Conservation (phyloP, 2,888 invertebrate species). For the Ametastegia equiseti region DNA sequence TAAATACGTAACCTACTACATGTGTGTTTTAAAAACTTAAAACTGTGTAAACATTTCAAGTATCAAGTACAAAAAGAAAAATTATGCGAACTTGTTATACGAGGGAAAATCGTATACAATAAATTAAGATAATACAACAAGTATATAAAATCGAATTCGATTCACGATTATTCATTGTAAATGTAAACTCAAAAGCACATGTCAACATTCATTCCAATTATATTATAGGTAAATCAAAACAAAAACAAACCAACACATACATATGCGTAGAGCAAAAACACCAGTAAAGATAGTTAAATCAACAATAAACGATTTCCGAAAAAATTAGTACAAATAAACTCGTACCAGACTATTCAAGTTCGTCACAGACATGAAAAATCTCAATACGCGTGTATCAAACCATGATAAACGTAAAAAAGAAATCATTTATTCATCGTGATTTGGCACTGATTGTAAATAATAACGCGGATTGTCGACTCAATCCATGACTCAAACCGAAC, state of each 20-base stretch:
- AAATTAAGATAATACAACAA: slow-evolving; percentile 26
- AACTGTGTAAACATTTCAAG: slow-evolving; percentile 33
- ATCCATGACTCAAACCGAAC: neutral
- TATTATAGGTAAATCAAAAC: too few species aligned
- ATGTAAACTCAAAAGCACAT: slow-evolving; percentile 23
- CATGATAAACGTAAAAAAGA: neutral
- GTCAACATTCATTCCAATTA: slow-evolving; percentile 17
- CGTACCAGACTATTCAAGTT: slow-evolving; percentile 19
- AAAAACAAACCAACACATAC: slow-evolving; percentile 25
- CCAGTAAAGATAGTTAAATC: slow-evolving; percentile 31
- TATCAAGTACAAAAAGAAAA: slow-evolving; percentile 33
- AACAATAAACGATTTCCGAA: slow-evolving; percentile 9
- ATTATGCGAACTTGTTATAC: neutral
- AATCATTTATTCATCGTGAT: neutral
- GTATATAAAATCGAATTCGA: slow-evolving; percentile 2
- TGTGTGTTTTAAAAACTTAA: slow-evolving; percentile 5
- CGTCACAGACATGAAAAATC: neutral
- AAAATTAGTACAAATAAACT: slow-evolving; percentile 21
- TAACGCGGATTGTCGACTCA: neutral
- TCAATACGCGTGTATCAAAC: neutral
- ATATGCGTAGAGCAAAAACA: neutral
- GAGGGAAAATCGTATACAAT: slow-evolving; percentile 8
- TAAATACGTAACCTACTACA: slow-evolving; percentile 27
- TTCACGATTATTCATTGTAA: neutral
- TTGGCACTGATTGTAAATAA: neutral